phyloP scores from a whole-genome alignment of 2,797 vertebrate genomes.

The Galaxias olidus region DNA sequence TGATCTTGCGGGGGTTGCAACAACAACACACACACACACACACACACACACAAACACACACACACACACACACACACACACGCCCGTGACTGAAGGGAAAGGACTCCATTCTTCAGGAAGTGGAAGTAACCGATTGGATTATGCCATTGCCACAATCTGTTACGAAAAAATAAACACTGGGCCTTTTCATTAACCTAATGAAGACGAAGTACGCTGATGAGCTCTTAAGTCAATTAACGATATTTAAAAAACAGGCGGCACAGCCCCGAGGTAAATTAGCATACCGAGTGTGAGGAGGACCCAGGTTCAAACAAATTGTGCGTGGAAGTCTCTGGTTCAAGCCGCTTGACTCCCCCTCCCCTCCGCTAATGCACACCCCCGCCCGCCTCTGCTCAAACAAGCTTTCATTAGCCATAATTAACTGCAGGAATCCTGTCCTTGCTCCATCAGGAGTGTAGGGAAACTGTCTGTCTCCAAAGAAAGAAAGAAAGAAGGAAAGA shows the following conservation, averaged over 20 bases:
- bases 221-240: conserved; percentile 85
- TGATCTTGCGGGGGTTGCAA: no score
- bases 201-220: conserved; percentile 80
- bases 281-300: conserved; percentile 71
- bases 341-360: conserved; percentile 70
- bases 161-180: conserved; percentile 79
- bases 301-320: conserved; percentile 80
- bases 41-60: no score
- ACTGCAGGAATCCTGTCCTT: conserved; percentile 65
- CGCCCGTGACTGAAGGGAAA: conserved; percentile 61
- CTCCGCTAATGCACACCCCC: conserved; percentile 58
- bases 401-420: conserved; percentile 79
- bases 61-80: conserved; percentile 38
- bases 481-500: no score
- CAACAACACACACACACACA: no score
- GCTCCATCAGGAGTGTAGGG: conserved; percentile 47
- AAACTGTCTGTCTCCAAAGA: no score
- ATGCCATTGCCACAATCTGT: conserved; percentile 82
- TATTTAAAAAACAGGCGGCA: conserved; percentile 81
- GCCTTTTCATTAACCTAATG: conserved; percentile 86
- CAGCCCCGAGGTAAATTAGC: conserved; percentile 78
- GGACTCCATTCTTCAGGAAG: conserved; percentile 76
- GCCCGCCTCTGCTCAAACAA: conserved; percentile 68
- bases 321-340: conserved; percentile 77
- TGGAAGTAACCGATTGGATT: conserved; percentile 80